Evolutionary conservation across 2,113 vertebrate genomes (phyloP).

Genomic region (Amphiprion percula): DNA sequence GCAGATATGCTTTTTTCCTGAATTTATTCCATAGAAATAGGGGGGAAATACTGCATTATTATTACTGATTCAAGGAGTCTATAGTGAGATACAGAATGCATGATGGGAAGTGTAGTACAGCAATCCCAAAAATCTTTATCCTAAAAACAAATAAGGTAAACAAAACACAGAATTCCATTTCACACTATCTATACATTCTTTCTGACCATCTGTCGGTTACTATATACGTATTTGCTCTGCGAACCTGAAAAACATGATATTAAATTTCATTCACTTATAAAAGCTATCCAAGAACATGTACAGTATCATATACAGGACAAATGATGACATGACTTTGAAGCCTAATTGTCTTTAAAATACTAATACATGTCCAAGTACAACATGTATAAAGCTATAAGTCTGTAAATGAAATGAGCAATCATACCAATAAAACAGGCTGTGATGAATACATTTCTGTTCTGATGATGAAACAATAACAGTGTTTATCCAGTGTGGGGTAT

Average conservation of each 20-base stretch:
- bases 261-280: no score
- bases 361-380: not conserved
- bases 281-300: no score
- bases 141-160: no score
- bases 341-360: not conserved
- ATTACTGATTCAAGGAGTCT: not conserved
- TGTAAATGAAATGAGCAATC: no score
- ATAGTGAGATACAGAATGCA: no score
- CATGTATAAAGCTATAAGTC: not conserved
- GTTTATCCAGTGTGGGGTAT: conserved; percentile 2
- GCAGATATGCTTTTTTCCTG: not conserved
- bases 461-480: not conserved
- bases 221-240: no score
- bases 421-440: not conserved
- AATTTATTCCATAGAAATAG: not conserved
- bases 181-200: not conserved
- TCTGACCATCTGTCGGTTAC: not conserved
- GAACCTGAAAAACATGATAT: no score
- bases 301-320: not conserved
- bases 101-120: no score
- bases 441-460: not conserved
- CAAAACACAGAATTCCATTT: not conserved
- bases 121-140: no score
- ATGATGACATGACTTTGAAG: not conserved
- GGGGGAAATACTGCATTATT: not conserved